Conservation (phyloP, 2,113 vertebrate species). For the Sylvia atricapilla region DNA sequence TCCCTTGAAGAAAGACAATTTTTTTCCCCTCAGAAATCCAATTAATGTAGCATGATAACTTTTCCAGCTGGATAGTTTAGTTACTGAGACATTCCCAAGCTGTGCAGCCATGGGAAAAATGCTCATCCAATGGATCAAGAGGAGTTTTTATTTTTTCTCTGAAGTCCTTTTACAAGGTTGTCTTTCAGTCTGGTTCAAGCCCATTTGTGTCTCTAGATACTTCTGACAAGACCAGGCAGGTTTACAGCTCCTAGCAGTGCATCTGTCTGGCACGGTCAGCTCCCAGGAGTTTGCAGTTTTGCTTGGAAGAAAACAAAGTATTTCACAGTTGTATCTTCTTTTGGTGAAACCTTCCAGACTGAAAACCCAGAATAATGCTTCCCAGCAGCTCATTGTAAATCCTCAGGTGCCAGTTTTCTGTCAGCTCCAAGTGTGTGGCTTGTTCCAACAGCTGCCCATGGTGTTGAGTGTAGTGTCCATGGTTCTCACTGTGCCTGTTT, state of each 20-base stretch:
- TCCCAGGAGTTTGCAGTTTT: not conserved
- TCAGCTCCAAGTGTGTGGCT: not conserved
- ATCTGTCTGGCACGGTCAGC: not conserved
- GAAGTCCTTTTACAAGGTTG: not conserved
- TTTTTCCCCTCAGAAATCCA: not conserved
- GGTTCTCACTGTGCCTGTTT: not conserved
- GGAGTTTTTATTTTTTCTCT: not conserved
- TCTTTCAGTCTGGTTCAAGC: not conserved
- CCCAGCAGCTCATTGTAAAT: not conserved
- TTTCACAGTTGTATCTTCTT: not conserved
- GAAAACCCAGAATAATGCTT: not conserved
- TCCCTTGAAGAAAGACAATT: not conserved
- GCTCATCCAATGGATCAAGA: not conserved
- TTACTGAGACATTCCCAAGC: not conserved
- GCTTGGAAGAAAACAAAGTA: not conserved
- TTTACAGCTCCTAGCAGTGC: not conserved
- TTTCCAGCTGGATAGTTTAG: not conserved
- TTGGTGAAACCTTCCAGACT: not conserved
- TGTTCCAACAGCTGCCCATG: not conserved
- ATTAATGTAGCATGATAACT: not conserved
- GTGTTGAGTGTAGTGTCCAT: rapidly evolving
- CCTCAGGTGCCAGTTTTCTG: not conserved
- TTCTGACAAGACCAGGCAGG: not conserved
- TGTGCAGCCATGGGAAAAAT: not conserved
- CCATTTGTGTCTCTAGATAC: not conserved